Percentiles rank a stretch among this genome's conserved stretches.
phyloP scores from a whole-genome alignment of 2,888 invertebrate genomes.

The Hofmannophila pseudospretella region DNA sequence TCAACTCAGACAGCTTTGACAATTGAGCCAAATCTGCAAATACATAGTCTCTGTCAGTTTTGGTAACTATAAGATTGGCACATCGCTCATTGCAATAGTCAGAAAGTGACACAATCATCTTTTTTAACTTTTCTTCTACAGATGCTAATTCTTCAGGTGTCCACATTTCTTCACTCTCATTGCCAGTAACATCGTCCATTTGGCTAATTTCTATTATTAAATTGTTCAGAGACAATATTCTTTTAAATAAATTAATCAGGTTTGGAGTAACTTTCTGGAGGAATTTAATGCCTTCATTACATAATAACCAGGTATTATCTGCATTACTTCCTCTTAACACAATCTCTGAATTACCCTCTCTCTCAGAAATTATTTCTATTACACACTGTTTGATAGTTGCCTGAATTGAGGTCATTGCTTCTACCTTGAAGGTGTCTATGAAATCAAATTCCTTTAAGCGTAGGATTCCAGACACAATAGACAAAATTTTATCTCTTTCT shows the following conservation, averaged over 20 bases:
- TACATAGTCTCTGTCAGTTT: conserved; percentile 82
- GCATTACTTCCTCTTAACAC: conserved; percentile 63
- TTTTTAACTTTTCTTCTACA: conserved; percentile 84
- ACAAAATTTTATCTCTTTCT: conserved; percentile 91
- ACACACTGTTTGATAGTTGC: conserved; percentile 92
- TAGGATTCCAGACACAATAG: conserved; percentile 93
- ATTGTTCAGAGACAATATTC: conserved; percentile 85
- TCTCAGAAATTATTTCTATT: conserved; percentile 81
- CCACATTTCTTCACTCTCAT: conserved; percentile 83
- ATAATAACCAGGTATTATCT: conserved; percentile 74
- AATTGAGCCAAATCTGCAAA: conserved; percentile 87
- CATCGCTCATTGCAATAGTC: conserved; percentile 95
- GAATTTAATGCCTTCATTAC: conserved; percentile 83
- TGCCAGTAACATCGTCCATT: conserved; percentile 75
- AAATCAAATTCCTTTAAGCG: conserved; percentile 93
- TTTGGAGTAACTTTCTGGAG: conserved; percentile 81
- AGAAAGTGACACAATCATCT: conserved; percentile 89
- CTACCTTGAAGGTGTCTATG: conserved; percentile 90
- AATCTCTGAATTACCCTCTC: conserved; percentile 65
- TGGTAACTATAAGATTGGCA: conserved; percentile 90
- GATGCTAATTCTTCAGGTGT: conserved; percentile 82
- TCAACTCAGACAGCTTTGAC: conserved; percentile 84
- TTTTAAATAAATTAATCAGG: conserved; percentile 82
- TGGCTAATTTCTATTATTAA: conserved; percentile 87
- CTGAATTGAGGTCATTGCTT: conserved; percentile 92